phyloP scores from a whole-genome alignment of 2,888 invertebrate genomes.

The Brenthis daphne region DNA sequence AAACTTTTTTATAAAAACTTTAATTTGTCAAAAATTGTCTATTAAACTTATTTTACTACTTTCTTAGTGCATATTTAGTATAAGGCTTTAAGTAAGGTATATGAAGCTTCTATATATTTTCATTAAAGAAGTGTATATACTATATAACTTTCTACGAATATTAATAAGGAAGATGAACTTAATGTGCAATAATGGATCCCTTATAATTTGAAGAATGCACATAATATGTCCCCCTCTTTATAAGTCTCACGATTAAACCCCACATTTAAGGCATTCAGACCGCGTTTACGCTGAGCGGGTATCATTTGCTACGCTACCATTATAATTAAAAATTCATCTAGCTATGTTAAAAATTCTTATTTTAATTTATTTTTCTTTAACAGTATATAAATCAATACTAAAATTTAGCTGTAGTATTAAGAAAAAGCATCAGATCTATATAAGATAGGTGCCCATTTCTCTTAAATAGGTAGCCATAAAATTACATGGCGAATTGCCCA shows the following conservation, averaged over 20 bases:
- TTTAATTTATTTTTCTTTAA: slow-evolving; percentile 4
- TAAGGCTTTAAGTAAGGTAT: too few relatives aligned
- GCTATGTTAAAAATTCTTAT: slow-evolving; percentile 52
- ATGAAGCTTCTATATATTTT: background rate
- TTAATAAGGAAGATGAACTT: slow-evolving; percentile 67
- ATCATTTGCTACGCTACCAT: slow-evolving; percentile 66
- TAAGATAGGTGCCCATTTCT: slow-evolving; percentile 1
- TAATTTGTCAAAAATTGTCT: too few relatives aligned
- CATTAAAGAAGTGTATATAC: background rate
- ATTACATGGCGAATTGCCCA: slow-evolving; percentile 66
- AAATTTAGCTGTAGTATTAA: background rate
- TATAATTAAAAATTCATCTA: slow-evolving; percentile 79
- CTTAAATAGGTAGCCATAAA: slow-evolving; percentile 28
- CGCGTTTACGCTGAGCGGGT: slow-evolving; percentile 53
- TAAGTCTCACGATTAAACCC: slow-evolving; percentile 74
- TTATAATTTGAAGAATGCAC: slow-evolving; percentile 73
- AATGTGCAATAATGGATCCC: slow-evolving; percentile 67
- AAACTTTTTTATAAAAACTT: too few relatives aligned
- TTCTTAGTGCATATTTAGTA: too few relatives aligned
- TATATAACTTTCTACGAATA: slow-evolving; percentile 41
- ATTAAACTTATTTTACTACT: too few relatives aligned
- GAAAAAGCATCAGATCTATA: background rate
- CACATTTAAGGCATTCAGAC: slow-evolving; percentile 69
- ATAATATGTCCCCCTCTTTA: slow-evolving; percentile 71
- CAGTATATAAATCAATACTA: slow-evolving; percentile 1